phyloP scores from a whole-genome alignment of 2,797 vertebrate genomes.

The Coilia nasus region DNA sequence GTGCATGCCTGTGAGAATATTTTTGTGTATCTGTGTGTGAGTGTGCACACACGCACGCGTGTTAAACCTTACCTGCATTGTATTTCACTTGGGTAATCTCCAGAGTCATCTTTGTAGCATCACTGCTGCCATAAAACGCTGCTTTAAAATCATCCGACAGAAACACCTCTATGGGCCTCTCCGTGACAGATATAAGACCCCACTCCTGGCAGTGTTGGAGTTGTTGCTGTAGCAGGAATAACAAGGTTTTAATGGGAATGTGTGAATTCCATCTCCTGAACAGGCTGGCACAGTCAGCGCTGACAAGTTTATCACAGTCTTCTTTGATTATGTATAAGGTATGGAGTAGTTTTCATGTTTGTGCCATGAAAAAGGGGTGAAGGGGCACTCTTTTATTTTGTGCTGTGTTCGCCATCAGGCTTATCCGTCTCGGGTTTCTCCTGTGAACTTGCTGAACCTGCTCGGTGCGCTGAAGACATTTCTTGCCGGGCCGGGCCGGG shows the following conservation, averaged over 20 bases:
- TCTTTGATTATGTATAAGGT: slow-evolving; percentile 4
- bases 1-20: too few relatives aligned
- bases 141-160: background rate
- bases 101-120: background rate
- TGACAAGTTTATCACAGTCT: background rate
- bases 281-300: background rate
- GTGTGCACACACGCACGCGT: too few relatives aligned
- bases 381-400: background rate
- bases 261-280: background rate
- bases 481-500: slow-evolving; percentile 43
- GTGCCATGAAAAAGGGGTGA: slow-evolving; percentile 17
- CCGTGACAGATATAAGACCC: background rate
- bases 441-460: slow-evolving; percentile 69
- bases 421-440: slow-evolving; percentile 71
- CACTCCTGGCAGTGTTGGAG: background rate
- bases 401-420: slow-evolving; percentile 57
- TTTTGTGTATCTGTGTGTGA: too few relatives aligned
- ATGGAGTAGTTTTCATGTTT: slow-evolving; percentile 24
- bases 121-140: background rate
- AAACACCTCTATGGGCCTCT: background rate
- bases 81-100: background rate
- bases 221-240: background rate
- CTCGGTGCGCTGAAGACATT: slow-evolving; percentile 47
- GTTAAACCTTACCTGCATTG: background rate
- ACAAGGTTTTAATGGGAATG: background rate